These are phyloP conservation scores for Trichoplusia ni DNA, from an alignment of 1,140 invertebrate genomes.

Conservation along the genomic window DNA sequence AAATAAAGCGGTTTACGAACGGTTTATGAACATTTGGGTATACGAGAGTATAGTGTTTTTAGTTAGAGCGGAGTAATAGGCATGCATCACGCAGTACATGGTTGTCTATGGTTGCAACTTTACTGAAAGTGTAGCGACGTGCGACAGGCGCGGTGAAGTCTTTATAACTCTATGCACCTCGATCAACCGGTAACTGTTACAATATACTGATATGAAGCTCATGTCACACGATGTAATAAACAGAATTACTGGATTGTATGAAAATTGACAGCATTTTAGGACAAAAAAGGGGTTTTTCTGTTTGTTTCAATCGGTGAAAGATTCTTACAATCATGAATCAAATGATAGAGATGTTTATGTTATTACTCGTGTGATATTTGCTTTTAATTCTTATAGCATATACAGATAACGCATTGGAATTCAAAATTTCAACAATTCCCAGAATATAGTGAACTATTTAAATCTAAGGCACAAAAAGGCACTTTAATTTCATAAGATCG, in stretches of 20 bases:
- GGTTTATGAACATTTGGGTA: too few relatives aligned
- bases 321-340: too few relatives aligned
- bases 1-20: too few relatives aligned
- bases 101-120: neutral
- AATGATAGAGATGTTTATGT: too few relatives aligned
- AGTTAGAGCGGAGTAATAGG: too few relatives aligned
- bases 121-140: constrained; percentile 16
- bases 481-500: constrained; percentile 50
- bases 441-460: constrained; percentile 24
- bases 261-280: too few relatives aligned
- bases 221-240: constrained; percentile 10
- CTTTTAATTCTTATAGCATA: constrained; percentile 15
- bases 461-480: constrained; percentile 46
- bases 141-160: constrained; percentile 25
- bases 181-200: constrained; percentile 30
- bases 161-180: constrained; percentile 23
- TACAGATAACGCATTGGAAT: constrained; percentile 29
- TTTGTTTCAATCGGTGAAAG: too few relatives aligned
- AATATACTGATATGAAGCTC: constrained; percentile 2
- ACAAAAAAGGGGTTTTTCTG: too few relatives aligned
- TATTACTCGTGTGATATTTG: constrained; percentile 20
- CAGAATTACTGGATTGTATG: too few relatives aligned
- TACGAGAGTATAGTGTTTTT: too few relatives aligned
- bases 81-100: constrained; percentile 1
- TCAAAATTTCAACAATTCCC: constrained; percentile 25